Base-by-base conservation (phyloP, 2,888 invertebrate genomes). In the Tetragnatha montana region DNA sequence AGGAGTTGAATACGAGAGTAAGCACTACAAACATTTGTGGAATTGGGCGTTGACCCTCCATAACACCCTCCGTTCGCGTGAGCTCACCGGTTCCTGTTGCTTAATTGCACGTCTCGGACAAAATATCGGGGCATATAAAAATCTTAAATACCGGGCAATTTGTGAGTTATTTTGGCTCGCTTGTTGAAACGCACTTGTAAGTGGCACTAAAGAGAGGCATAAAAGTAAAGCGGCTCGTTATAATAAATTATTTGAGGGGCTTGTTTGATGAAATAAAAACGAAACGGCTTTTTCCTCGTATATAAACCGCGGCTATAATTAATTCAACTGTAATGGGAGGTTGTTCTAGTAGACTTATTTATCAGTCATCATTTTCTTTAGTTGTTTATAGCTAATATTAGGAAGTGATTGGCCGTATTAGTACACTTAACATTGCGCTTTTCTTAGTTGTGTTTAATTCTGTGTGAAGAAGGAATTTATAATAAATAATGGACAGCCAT, bases 1-100 rank as follows among this genome's bases (percentile, higher is more conserved):
- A 35, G 35, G 35, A 35, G 35, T 35, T 35, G 35, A 35, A 35
- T 35, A 35, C 35, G 4, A 35, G 35, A 35, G 4, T 35, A 35
- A 35, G 35, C 35, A 35, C 35, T 4, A 4, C 35, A 35, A 35
- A 35, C 35, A 35, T 35, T 1, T 35, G 35, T n/a, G 7, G 19
- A 35, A 47, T 73, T 86, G 86, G 86, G 86, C 86, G 86, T 86
- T 86, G 86, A 86, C 86, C 86, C 80, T 80, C 60, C 70, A 71
- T 50, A 71, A 47, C 84, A 73, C 84, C n/a, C n/a, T 8, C 51
- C 71, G n/a, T 51, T 19, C 10, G 35, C 71, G 78, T 50, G 69
- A 19, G 14, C 8, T 51, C 49, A 19, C 7, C 47, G 51, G 21
- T 49, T 85, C 50, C 78, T 85, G 78, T 80, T 86, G 86, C 86